A percentile compares a stretch with the other conserved stretches of the same genome.
Conservation (phyloP, 2,888 invertebrate genomes). For the Chorisops tibialis region DNA sequence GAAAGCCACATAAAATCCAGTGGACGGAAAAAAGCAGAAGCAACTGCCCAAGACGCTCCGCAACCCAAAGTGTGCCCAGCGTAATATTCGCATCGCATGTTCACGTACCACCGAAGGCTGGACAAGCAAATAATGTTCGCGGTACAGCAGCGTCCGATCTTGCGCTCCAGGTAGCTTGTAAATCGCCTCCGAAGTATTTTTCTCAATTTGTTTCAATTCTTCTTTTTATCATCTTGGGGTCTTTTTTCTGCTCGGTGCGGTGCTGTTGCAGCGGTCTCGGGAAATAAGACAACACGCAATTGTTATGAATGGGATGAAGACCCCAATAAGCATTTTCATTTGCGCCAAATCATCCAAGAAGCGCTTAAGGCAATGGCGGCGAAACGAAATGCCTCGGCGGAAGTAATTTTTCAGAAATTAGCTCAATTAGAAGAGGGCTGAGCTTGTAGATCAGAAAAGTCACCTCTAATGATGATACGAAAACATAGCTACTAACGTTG, state of each 20-base stretch:
- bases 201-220: slow-evolving; percentile 24
- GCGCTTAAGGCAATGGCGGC: slow-evolving; percentile 10
- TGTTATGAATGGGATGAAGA: slow-evolving; percentile 12
- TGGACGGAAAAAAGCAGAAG: no score
- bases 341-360: slow-evolving; percentile 25
- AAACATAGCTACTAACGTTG: no score
- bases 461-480: slow-evolving; percentile 24
- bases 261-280: background rate
- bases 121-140: slow-evolving; percentile 20
- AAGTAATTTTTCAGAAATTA: slow-evolving; percentile 27
- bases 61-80: slow-evolving; percentile 1
- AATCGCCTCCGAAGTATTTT: slow-evolving; percentile 25
- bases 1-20: no score
- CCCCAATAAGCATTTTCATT: slow-evolving; percentile 21
- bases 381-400: slow-evolving; percentile 12
- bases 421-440: slow-evolving; percentile 22
- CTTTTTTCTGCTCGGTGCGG: background rate
- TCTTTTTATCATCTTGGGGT: no score
- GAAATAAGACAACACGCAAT: background rate
- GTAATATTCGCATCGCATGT: slow-evolving; percentile 20
- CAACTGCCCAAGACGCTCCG: no score
- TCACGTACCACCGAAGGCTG: slow-evolving; percentile 23
- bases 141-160: slow-evolving; percentile 1
- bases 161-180: slow-evolving; percentile 24
- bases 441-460: slow-evolving; percentile 4